Evolutionary conservation across 1,140 invertebrate genomes (phyloP), one percentile per base, ranked within the genome.

Genomic region (Brachionus manjavacas): DNA sequence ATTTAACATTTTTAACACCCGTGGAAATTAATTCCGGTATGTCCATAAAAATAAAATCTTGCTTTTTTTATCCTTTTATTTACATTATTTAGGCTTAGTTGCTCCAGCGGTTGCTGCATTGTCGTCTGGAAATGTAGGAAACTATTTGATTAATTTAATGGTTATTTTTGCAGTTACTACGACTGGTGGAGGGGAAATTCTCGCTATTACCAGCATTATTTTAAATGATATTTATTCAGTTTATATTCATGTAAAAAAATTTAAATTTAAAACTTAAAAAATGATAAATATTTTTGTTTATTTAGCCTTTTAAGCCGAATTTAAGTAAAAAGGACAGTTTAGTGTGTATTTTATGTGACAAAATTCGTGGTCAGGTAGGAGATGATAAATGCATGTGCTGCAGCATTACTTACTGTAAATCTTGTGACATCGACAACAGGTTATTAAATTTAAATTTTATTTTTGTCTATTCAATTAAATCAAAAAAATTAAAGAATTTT

Each of bases 201-300:
- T 90, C 76, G 90, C 90, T 8, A 89, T 90, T 0, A 87, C 89
- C 8, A 90, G 89, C 7, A 90, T 90, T 46, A 80, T 90, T 0
- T 86, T 90, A 14, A 90, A 90, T 84, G 90, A 90, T 85, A 87
- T 90, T 14, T 90, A 90, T 84, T 87, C 88, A 68, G 85, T 88
- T 9, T 90, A 90, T 84, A 72, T 89, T 0, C 88, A 89, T 86
- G 88, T 89, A 83, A 85, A 9, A 0, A 12, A n/a, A 28, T 81
- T 41, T 68, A n/a, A 16, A 86, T 85, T 46, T 35, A 52, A 12
- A 16, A 80, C 83, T 41, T 23, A 8, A 20, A 14, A 83, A 35
- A 60, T 35, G 31, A 49, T 31, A 81, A 74, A 35, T 35, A 0
- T 12, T 0, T 43, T 49, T 14, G 1, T 16, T 83, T 4, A 46